Evolutionary conservation across 2,113 vertebrate species (phyloP).

Genomic region (Platanista minor): DNA sequence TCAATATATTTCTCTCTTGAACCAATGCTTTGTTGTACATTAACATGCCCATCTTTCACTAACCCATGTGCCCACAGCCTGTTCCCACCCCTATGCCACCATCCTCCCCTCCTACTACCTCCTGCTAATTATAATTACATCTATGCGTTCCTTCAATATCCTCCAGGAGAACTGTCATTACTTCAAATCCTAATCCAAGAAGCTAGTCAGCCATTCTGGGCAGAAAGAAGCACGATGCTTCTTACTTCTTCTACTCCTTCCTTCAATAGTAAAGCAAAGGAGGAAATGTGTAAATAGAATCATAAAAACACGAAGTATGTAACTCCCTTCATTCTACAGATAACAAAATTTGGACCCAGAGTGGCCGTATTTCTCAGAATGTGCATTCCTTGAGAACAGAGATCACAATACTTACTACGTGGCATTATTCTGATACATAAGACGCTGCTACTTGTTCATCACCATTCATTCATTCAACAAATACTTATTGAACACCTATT

Average conservation of each 20-base stretch:
- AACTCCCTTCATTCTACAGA: neutral
- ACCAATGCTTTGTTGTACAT: neutral
- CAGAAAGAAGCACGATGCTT: neutral
- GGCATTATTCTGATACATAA: neutral
- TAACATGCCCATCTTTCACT: neutral
- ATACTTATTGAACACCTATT: neutral
- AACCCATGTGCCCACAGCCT: neutral
- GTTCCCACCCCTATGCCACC: neutral
- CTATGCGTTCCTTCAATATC: neutral
- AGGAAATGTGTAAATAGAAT: neutral
- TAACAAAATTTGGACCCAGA: neutral
- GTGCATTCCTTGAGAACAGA: slow-evolving; percentile 8
- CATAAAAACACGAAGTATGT: neutral
- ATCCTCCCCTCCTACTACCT: neutral
- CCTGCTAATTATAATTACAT: neutral
- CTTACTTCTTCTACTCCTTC: neutral
- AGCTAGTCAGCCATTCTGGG: neutral
- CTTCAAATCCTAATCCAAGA: slow-evolving; percentile 5
- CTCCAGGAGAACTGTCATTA: neutral
- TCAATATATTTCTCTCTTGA: neutral
- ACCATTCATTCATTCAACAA: neutral
- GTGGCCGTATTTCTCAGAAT: neutral
- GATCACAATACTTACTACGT: neutral
- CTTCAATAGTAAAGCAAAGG: neutral
- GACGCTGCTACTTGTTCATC: neutral